These are phyloP conservation scores for Drosophila kanapiae DNA, from an alignment of 1,140 invertebrate genomes.

Conservation along the genomic window DNA sequence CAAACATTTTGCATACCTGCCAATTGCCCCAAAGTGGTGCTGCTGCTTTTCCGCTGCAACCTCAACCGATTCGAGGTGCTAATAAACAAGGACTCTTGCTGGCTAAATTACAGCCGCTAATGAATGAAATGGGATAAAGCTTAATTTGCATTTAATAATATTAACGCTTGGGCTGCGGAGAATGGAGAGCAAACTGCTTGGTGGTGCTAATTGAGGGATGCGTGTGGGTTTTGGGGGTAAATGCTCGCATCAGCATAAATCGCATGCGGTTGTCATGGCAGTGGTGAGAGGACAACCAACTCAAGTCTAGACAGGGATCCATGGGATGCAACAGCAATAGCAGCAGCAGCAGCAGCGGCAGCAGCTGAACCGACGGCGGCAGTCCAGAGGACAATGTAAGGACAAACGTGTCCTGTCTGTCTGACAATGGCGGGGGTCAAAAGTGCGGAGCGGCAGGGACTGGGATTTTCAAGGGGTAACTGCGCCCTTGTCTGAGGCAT, in stretches of 20 bases:
- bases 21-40: background rate
- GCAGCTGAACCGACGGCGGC: slow-evolving; percentile 15
- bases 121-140: slow-evolving; percentile 82
- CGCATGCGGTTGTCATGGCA: slow-evolving; percentile 79
- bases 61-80: slow-evolving; percentile 43
- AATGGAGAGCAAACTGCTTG: background rate
- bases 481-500: slow-evolving; percentile 37
- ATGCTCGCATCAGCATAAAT: slow-evolving; percentile 69
- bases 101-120: slow-evolving; percentile 75
- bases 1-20: slow-evolving; percentile 12
- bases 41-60: slow-evolving; percentile 15
- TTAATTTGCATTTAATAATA: slow-evolving; percentile 84
- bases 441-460: background rate
- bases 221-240: slow-evolving; percentile 32
- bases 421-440: slow-evolving; percentile 18
- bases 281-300: slow-evolving; percentile 47
- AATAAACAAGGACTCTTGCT: slow-evolving; percentile 61
- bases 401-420: slow-evolving; percentile 78
- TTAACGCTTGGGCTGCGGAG: slow-evolving; percentile 55
- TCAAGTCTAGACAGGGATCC: slow-evolving; percentile 44
- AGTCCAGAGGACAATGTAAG: slow-evolving; percentile 78
- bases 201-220: slow-evolving; percentile 14
- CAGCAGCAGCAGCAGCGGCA: slow-evolving; percentile 1
- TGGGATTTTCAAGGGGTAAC: slow-evolving; percentile 11
- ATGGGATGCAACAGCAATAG: slow-evolving; percentile 38